These are phyloP conservation scores for Zophobas atratus DNA, from an alignment of 1,140 invertebrate species.

Conservation along the genomic window DNA sequence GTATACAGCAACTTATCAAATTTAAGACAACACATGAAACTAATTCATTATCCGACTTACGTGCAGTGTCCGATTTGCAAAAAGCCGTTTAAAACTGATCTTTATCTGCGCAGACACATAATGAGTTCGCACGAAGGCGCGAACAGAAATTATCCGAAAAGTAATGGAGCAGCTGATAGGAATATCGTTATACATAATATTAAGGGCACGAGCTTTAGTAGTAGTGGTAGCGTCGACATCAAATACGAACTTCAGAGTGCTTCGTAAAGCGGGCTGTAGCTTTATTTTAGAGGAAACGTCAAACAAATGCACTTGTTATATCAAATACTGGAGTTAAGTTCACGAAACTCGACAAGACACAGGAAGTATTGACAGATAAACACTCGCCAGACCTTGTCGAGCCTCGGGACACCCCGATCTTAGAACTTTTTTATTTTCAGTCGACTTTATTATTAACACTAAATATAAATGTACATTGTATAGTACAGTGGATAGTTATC, in stretches of 20 bases:
- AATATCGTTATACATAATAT: neutral
- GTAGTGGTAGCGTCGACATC: constrained; percentile 4
- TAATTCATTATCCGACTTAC: constrained; percentile 84
- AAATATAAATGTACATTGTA: too few species aligned
- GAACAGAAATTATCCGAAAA: neutral
- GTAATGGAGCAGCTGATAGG: neutral
- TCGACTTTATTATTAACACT: too few species aligned
- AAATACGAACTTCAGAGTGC: constrained; percentile 42
- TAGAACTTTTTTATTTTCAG: too few species aligned
- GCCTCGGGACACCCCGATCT: too few species aligned
- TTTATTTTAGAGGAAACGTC: too few species aligned
- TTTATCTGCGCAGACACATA: constrained; percentile 81
- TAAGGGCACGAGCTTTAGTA: constrained; percentile 4
- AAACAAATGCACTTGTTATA: too few species aligned
- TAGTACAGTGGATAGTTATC: too few species aligned
- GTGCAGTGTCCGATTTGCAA: constrained; percentile 81
- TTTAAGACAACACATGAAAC: constrained; percentile 84
- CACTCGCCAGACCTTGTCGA: too few species aligned
- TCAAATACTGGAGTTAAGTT: too few species aligned
- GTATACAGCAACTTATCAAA: constrained; percentile 87
- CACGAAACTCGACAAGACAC: too few species aligned
- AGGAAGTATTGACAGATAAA: too few species aligned
- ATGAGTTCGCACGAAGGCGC: constrained; percentile 72
- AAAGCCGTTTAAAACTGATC: constrained; percentile 84
- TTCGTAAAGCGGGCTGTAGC: neutral